Evolutionary conservation across 2,888 invertebrate species (phyloP), one percentile per base, ranked within the genome.

Genomic region (Icerya purchasi): DNA sequence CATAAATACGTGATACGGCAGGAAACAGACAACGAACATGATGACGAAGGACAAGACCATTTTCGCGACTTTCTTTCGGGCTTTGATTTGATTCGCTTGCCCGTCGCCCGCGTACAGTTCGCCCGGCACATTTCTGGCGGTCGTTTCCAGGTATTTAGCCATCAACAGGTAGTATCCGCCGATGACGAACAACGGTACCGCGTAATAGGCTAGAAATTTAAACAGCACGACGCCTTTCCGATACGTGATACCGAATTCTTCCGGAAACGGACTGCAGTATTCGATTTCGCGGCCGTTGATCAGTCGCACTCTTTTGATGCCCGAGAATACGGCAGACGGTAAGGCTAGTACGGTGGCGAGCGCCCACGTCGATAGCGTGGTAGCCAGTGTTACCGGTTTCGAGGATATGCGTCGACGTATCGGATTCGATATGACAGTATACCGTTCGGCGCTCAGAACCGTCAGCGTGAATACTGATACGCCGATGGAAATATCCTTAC

Each of bases 401-500:
- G 84, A 78, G 61, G 80, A 78, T 72, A 86, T 83, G 19, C 83
- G 75, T 68, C 84, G 85, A 66, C 85, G 77, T 74, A 93, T 74
- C 0, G 92, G 92, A 70, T 89, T 84, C 2, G 90, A 89, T 63
- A 93, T 91, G 3, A 92, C 92, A 70, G 86, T 86, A 72, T 88
- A 93, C 58, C 93, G 77, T 71, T 92, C 91, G 10, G 84, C 87
- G 22, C 91, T 90, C 1, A 93, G 74, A 0, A 91, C 91, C 0
- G 90, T 91, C 64, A 93, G 73, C 0, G 92, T 93, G 71, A 92
- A 92, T 1, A 93, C 90, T 0, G 91, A 91, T 0, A 93, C 92
- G 0, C 92, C 92, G 60, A 91, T 83, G 57, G 89, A 90, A 65
- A 92, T 78, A 67, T 91, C 89, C 69, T 88, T 89, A 56, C 86